Conservation (phyloP, 2,797 vertebrate genomes). For the Notoglanidium macrostoma region DNA sequence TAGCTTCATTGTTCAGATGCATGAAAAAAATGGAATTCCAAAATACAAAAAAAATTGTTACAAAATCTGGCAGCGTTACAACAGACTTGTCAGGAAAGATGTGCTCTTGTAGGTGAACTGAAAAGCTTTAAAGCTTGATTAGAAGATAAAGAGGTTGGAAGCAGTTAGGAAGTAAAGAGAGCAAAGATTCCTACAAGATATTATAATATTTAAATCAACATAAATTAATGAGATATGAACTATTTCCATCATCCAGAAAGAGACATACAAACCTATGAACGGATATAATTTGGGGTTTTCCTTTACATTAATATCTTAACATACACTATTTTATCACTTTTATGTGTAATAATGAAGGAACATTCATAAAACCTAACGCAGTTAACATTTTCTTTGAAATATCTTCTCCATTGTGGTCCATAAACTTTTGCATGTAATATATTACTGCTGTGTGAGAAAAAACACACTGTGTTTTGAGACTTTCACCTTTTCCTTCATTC, state of each 20-base stretch:
- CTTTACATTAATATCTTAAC: background rate
- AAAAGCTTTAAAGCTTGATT: background rate
- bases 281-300: background rate
- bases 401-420: background rate
- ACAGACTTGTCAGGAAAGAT: background rate
- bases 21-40: background rate
- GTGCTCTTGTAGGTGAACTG: too few relatives aligned
- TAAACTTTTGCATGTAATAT: background rate
- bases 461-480: background rate
- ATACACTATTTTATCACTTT: background rate
- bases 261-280: background rate
- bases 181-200: background rate
- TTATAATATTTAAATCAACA: background rate
- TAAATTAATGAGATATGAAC: background rate
- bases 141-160: background rate
- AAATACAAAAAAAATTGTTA: background rate
- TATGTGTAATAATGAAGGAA: background rate
- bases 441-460: slow-evolving; percentile 1
- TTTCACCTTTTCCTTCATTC: background rate
- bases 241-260: background rate
- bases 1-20: background rate
- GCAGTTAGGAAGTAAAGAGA: background rate
- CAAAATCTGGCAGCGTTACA: background rate
- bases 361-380: background rate
- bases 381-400: background rate